Base-by-base conservation (phyloP, 2,888 invertebrate genomes). In the Epinotia nisella region DNA sequence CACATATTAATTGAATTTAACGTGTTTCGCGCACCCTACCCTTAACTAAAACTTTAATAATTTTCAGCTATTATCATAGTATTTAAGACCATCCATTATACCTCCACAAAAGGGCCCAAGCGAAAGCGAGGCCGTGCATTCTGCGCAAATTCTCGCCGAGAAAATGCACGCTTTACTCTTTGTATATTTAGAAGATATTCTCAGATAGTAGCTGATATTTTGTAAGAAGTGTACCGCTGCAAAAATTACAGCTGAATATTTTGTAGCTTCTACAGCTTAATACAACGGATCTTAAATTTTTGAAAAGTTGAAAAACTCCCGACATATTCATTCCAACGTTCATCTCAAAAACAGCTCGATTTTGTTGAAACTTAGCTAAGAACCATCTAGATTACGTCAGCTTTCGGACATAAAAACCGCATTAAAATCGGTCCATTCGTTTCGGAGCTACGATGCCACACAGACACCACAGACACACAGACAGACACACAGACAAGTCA, bases 161-260 rank as follows among this genome's bases (percentile, higher is more conserved):
- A 51, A 49, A 61, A 51, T 35, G 53, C 39, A 65, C 51, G 53
- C 53, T 35, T 65, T 64, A 51, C 62, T 29, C 62, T 51, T 29
- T 65, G 35, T 53, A 29, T 53, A 65, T 65, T 29, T 35, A 1
- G 13, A 53, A 65, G 35, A 17, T 53, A 39, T 49, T 65, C 51
- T n/a, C 29, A 35, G 49, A 19, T 41, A 61, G 35, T n/a, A 41
- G 0, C 39, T 39, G 41, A 45, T 45, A 45, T 15, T 45, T 45
- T 45, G 45, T 15, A 15, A 45, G 45, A 3, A 15, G 45, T 15
- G 5, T 45, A 45, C 45, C 15, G 45, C 15, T 45, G 13, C 5
- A 15, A 15, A 45, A 45, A 45, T 45, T 15, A 15, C 15, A 3
- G 11, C 13, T 13, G 41, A 0, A 3, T 41, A 13, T 13, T 13